Conservation (phyloP, 2,888 invertebrate species). For the Timema cristinae region DNA sequence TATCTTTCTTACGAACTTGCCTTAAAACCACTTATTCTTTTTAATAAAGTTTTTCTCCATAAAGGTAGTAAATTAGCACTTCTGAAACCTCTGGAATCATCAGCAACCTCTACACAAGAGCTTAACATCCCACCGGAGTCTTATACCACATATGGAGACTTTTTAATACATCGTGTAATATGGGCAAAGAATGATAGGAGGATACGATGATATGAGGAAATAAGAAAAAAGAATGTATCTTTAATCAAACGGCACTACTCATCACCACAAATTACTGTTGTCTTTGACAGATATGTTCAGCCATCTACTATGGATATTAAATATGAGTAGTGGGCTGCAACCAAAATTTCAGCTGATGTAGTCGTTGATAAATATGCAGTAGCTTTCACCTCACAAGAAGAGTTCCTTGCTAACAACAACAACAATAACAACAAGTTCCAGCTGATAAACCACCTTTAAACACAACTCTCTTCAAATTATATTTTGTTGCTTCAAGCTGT, state of each 20-base stretch:
- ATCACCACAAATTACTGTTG: background rate
- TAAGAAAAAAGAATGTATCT: background rate
- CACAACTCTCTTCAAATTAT: too few relatives aligned
- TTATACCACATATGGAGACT: too few relatives aligned
- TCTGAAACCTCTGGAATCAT: background rate
- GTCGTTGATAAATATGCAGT: background rate
- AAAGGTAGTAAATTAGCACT: background rate
- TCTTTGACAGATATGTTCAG: background rate
- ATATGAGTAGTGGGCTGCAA: background rate
- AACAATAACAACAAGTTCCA: background rate
- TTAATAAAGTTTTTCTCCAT: too few relatives aligned
- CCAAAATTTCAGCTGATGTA: background rate
- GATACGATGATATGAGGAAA: background rate
- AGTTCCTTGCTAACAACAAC: background rate
- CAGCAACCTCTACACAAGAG: too few relatives aligned
- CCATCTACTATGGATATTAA: background rate
- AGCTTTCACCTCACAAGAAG: background rate
- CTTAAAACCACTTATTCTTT: too few relatives aligned
- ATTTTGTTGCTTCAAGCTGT: background rate
- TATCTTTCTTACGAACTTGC: background rate
- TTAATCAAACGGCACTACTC: background rate
- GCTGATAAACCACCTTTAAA: background rate
- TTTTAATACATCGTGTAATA: background rate
- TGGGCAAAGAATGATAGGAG: background rate
- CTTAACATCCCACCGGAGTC: too few relatives aligned